A percentile compares a stretch with the other conserved stretches of the same genome.
Conservation (phyloP, 2,888 invertebrate species). For the Morinoia aosen region DNA sequence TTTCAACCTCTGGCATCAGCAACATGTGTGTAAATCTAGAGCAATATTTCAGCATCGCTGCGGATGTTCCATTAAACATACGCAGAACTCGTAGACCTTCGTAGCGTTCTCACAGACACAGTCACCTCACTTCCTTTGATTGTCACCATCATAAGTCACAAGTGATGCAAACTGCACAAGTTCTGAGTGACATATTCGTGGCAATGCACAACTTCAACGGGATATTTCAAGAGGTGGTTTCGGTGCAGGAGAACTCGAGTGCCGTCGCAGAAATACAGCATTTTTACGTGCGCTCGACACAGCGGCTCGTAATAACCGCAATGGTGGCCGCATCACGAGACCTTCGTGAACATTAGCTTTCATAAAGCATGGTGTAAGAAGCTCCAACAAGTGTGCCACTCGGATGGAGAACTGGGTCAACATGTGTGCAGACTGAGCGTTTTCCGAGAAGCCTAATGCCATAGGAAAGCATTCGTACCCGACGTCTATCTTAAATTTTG, state of each 20-base stretch:
- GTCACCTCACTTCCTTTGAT: neutral
- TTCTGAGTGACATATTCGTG: constrained; percentile 1
- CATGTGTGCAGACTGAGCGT: neutral
- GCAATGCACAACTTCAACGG: neutral
- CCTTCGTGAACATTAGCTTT: neutral
- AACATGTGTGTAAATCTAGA: too few relatives aligned
- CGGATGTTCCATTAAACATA: neutral
- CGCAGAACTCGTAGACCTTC: neutral
- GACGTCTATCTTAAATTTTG: neutral
- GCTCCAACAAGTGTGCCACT: neutral
- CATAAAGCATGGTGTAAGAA: neutral
- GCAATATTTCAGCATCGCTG: neutral
- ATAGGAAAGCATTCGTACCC: neutral
- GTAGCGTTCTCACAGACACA: neutral
- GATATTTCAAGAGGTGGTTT: neutral
- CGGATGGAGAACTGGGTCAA: neutral
- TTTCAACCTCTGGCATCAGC: too few relatives aligned
- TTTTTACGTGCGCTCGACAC: neutral
- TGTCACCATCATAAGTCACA: neutral
- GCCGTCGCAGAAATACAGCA: neutral
- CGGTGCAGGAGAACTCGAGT: neutral
- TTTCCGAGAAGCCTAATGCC: neutral
- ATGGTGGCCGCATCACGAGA: neutral
- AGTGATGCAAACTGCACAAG: neutral
- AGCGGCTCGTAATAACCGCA: neutral